Evolutionary conservation across 2,113 vertebrate species (phyloP).

Genomic region (Donacobius atricapilla): DNA sequence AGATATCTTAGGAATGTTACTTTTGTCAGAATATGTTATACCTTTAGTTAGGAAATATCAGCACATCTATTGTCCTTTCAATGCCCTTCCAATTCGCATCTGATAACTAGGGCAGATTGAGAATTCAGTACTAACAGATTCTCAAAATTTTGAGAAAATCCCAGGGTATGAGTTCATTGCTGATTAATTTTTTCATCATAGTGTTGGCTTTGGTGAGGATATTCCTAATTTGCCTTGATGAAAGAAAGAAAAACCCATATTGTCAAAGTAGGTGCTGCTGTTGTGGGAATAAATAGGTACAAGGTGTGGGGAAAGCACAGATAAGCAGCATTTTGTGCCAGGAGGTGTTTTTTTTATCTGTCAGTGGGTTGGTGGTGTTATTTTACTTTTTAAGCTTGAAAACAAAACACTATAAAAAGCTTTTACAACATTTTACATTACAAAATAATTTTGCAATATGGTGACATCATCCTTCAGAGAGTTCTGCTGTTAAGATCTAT

Average conservation of each 20-base stretch:
- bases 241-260: not conserved
- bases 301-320: not conserved
- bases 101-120: slow-evolving; percentile 49
- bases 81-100: not conserved
- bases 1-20: not conserved
- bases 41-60: not conserved
- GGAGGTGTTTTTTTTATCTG: not conserved
- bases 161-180: slow-evolving; percentile 18
- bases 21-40: not conserved
- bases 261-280: not conserved
- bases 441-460: not conserved
- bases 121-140: slow-evolving; percentile 39
- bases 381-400: not conserved
- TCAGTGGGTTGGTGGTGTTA: not conserved
- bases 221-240: not conserved
- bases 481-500: slow-evolving; percentile 13
- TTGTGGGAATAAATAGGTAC: not conserved
- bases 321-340: not conserved
- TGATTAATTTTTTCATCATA: slow-evolving; percentile 41
- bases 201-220: slow-evolving; percentile 3
- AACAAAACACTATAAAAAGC: not conserved
- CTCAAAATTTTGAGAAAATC: slow-evolving; percentile 59
- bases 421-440: not conserved
- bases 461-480: not conserved
- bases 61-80: slow-evolving; percentile 41